Conservation (phyloP, 2,113 vertebrate species). For the Urocitellus parryii region DNA sequence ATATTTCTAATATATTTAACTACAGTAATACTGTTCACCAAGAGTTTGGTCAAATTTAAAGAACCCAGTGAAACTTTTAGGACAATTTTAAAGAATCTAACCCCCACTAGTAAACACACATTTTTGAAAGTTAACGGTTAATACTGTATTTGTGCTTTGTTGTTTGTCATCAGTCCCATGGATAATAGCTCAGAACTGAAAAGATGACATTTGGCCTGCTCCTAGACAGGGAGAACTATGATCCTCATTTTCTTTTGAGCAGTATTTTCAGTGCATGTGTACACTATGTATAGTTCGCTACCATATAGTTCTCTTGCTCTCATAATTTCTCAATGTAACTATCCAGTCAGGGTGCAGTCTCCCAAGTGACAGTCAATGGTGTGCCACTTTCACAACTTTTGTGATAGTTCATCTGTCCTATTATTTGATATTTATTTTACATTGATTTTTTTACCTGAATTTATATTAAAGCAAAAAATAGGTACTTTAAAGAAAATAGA, state of each 20-base stretch:
- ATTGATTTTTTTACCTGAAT: not conserved
- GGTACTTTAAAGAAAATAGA: not conserved
- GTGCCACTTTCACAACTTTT: not conserved
- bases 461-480: conserved; percentile 37
- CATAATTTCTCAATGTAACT: not conserved
- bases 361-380: not conserved
- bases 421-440: conserved; percentile 22
- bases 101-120: not conserved
- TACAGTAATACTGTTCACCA: conserved; percentile 61
- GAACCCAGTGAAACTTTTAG: conserved; percentile 60
- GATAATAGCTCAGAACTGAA: not conserved
- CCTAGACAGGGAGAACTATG: not conserved
- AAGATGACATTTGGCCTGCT: not conserved
- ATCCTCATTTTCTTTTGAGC: not conserved
- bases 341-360: not conserved
- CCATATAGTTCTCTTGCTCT: not conserved
- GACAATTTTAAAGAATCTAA: conserved; percentile 22
- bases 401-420: not conserved
- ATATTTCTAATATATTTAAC: conserved; percentile 50
- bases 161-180: not conserved
- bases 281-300: fast-evolving
- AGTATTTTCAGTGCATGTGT: not conserved
- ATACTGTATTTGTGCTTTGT: not conserved
- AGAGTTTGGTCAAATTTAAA: conserved; percentile 69
- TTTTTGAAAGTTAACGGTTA: conserved; percentile 31